These are phyloP conservation scores for Dorcus parallelipipedus DNA, from an alignment of 2,888 invertebrate species.

Conservation along the genomic window DNA sequence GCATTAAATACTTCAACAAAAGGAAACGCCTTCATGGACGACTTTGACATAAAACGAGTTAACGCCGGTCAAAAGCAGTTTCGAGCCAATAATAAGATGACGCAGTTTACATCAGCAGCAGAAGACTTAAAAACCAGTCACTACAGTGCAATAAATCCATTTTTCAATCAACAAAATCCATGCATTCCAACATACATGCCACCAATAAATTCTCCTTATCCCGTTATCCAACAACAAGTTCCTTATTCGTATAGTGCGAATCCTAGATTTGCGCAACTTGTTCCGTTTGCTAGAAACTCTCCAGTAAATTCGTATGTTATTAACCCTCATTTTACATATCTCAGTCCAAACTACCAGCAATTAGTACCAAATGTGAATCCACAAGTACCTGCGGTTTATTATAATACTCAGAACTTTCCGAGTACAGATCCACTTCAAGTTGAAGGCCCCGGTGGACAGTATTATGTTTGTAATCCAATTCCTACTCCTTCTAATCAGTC, in stretches of 20 bases:
- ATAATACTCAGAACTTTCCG: slow-evolving; percentile 5
- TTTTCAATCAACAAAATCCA: slow-evolving; percentile 23
- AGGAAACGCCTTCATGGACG: background rate
- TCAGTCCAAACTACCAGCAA: slow-evolving; percentile 12
- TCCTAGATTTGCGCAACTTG: slow-evolving; percentile 19
- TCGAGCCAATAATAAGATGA: background rate
- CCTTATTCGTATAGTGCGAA: slow-evolving; percentile 20
- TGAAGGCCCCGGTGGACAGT: slow-evolving; percentile 38
- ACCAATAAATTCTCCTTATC: slow-evolving; percentile 31
- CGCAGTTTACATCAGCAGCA: slow-evolving; percentile 12
- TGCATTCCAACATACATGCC: slow-evolving; percentile 28
- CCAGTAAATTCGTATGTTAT: slow-evolving; percentile 20
- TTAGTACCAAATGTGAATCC: background rate
- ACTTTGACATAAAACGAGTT: background rate
- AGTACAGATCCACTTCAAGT: slow-evolving; percentile 12
- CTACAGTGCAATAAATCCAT: slow-evolving; percentile 33
- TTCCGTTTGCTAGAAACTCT: slow-evolving; percentile 18
- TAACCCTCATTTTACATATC: slow-evolving; percentile 22
- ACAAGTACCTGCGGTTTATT: slow-evolving; percentile 2
- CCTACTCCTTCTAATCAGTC: slow-evolving; percentile 28
- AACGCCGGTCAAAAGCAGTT: background rate
- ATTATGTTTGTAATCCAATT: slow-evolving; percentile 43
- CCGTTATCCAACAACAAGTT: slow-evolving; percentile 25
- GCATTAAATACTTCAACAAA: background rate
- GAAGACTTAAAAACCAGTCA: slow-evolving; percentile 31